Base-by-base conservation (phyloP, 2,113 vertebrate species). In the Paraplagusia blochii region DNA sequence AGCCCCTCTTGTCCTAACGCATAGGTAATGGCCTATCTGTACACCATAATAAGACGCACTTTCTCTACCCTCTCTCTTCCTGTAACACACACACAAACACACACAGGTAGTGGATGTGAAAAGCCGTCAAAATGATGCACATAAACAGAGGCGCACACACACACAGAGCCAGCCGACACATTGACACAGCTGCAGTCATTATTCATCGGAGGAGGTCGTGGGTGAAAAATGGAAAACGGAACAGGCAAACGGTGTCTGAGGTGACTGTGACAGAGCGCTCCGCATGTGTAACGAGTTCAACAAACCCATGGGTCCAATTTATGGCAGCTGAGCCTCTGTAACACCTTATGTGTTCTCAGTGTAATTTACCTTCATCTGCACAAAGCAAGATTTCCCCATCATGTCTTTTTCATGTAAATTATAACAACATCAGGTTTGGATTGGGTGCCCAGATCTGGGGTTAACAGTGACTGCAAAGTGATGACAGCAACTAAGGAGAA, bases 301-400 rank as follows among this genome's bases (percentile, higher is more conserved):
- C 75, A 58, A 49, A 69, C 57, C 57, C 82, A 88, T 91, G 64
- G 59, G 89, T 87, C 75, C 57, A 69, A 69, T 48, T 87, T 82
- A 86, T 76, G 79, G 77, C 59, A 58, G 35, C 53, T 54, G 46
- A 34, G 42, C 75, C 58, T 56, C 71, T 42, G 58, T 72, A 73
- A 79, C 61, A 63, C 76, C 64, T 71, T 69, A 56, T 22, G 9
- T 56, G 16, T 66, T 79, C 79, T 80, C 53, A 60, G 74, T 63
- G 81, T 83, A 85, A 89, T 90, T 89, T 84, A 64, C 69, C 83
- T 87, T 84, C 55, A 85, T 86, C 68, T 80, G 78, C 80, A 72
- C 85, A 86, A 84, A 85, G 71, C 84, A 86, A n/a, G n/a, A 86
- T 90, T 87, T 88, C 61, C 68, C 67, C 76, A 57, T 83, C 65